phyloP scores from a whole-genome alignment of 2,797 vertebrate species.

The Octomys mimax region DNA sequence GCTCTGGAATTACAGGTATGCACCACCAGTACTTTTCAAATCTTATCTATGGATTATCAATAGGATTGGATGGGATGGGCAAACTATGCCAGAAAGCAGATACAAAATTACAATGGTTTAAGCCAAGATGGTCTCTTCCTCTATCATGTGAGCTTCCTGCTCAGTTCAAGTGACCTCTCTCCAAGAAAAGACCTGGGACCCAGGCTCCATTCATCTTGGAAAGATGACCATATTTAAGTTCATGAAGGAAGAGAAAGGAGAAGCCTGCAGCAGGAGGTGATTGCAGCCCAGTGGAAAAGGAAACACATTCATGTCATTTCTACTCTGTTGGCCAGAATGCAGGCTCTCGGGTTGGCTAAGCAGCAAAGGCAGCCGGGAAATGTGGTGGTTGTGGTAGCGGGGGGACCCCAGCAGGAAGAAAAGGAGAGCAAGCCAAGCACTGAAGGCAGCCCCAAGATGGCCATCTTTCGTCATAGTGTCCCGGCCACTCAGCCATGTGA shows the following conservation, averaged over 20 bases:
- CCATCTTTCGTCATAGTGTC: background rate
- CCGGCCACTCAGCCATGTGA: background rate
- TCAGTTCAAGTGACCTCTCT: too few relatives aligned
- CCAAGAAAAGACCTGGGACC: background rate
- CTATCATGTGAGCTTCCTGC: background rate
- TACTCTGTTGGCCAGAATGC: background rate
- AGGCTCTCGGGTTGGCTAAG: background rate
- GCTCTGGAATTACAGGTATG: too few relatives aligned
- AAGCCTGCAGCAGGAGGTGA: background rate
- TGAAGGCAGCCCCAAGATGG: too few relatives aligned
- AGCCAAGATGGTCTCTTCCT: background rate
- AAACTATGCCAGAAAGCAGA: background rate
- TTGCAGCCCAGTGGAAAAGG: background rate
- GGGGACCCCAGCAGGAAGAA: too few relatives aligned
- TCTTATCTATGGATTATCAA: background rate
- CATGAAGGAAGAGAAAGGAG: too few relatives aligned
- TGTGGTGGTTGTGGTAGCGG: too few relatives aligned
- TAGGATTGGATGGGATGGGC: background rate
- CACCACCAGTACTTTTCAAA: background rate
- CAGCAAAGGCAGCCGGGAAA: too few relatives aligned
- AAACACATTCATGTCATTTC: background rate
- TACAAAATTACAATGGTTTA: background rate
- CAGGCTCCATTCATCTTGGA: background rate
- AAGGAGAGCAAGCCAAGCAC: too few relatives aligned
- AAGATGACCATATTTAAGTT: background rate